Evolutionary conservation across 1,140 invertebrate genomes (phyloP).

Genomic region (Aphelenchoides fujianensis): DNA sequence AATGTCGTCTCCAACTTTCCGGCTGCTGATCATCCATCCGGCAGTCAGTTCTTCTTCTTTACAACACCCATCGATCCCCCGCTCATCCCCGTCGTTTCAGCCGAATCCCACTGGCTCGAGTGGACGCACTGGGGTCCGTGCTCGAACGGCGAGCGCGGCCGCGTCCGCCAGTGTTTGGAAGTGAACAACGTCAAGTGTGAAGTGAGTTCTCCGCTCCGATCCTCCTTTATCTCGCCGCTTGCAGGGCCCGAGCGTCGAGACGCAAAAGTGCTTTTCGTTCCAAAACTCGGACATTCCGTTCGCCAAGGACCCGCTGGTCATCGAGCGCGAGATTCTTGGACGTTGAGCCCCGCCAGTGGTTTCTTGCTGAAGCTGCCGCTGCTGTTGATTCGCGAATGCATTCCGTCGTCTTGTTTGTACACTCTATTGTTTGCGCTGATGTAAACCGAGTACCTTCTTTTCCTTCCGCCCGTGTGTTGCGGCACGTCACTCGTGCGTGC

Average conservation of each 20-base stretch:
- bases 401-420: too few relatives aligned
- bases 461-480: too few relatives aligned
- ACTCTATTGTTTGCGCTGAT: too few relatives aligned
- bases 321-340: slow-evolving; percentile 36
- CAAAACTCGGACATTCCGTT: slow-evolving; percentile 43
- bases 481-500: too few relatives aligned
- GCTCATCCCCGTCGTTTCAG: slow-evolving; percentile 20
- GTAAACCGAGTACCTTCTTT: too few relatives aligned
- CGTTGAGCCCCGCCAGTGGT: neutral
- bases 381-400: too few relatives aligned
- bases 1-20: too few relatives aligned
- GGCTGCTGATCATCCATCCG: too few relatives aligned
- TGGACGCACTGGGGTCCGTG: slow-evolving; percentile 41
- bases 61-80: too few relatives aligned
- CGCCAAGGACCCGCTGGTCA: slow-evolving; percentile 40
- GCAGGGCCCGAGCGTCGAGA: slow-evolving; percentile 33
- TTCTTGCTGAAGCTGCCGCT: too few relatives aligned
- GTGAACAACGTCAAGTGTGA: slow-evolving; percentile 41
- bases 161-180: slow-evolving; percentile 40
- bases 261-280: slow-evolving; percentile 43
- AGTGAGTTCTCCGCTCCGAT: slow-evolving; percentile 25
- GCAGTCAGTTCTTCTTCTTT: too few relatives aligned
- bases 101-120: slow-evolving; percentile 39
- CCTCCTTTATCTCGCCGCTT: slow-evolving; percentile 22
- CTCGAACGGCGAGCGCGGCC: slow-evolving; percentile 37